Percentiles rank a stretch among this genome's conserved stretches.
Evolutionary conservation across 2,113 vertebrate species (phyloP).

Genomic region (Tylochromis polylepis): DNA sequence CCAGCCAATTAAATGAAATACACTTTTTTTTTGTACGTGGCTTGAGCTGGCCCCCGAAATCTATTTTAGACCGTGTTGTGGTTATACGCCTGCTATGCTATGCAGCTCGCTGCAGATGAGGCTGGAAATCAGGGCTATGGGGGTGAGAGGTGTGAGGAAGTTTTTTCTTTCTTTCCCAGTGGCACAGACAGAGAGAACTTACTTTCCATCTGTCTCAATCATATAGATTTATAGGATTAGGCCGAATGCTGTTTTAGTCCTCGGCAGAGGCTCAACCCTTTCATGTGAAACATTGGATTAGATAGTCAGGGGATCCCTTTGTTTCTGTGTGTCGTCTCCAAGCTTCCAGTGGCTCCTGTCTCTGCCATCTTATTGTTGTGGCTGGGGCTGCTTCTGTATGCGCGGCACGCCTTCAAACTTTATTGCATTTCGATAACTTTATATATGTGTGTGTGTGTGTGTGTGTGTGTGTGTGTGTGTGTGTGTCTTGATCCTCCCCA

Average conservation of each 20-base stretch:
- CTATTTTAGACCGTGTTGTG: slow-evolving; percentile 48
- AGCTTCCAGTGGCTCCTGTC: slow-evolving; percentile 22
- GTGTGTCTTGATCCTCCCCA: slow-evolving; percentile 33
- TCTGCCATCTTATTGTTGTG: slow-evolving; percentile 13
- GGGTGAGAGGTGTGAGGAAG: not conserved
- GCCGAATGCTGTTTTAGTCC: slow-evolving; percentile 39
- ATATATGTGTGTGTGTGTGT: slow-evolving; percentile 23
- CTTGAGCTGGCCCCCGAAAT: slow-evolving; percentile 39
- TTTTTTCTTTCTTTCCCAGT: not conserved
- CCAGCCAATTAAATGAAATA: slow-evolving; percentile 66
- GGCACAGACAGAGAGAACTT: slow-evolving; percentile 33
- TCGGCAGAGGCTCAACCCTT: slow-evolving; percentile 38
- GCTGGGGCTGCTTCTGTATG: slow-evolving; percentile 20
- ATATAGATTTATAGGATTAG: slow-evolving; percentile 67
- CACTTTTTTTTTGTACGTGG: slow-evolving; percentile 40
- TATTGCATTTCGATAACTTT: slow-evolving; percentile 58
- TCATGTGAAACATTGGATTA: slow-evolving; percentile 68
- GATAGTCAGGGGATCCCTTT: slow-evolving; percentile 28
- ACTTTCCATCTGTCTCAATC: slow-evolving; percentile 64
- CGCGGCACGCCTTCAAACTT: slow-evolving; percentile 41
- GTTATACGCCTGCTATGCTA: not conserved
- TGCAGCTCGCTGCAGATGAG: not conserved
- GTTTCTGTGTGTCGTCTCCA: slow-evolving; percentile 1
- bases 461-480: slow-evolving; percentile 15
- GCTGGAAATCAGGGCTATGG: not conserved